A percentile compares a stretch with the other conserved stretches of the same genome.
phyloP scores from a whole-genome alignment of 2,888 invertebrate genomes.

The Habroteleia sp. region DNA sequence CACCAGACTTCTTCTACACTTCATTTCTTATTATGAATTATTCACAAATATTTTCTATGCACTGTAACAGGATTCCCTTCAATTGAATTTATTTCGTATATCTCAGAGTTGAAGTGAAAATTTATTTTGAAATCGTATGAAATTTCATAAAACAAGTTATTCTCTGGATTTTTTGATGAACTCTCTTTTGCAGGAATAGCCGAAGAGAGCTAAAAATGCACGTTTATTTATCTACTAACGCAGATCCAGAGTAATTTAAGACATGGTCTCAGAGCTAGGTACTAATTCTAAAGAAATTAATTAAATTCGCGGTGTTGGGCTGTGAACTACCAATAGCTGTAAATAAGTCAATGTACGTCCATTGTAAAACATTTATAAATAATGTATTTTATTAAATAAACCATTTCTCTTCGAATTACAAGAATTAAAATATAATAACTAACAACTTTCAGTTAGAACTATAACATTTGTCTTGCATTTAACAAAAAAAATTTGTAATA shows the following conservation, averaged over 20 bases:
- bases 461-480: too few relatives aligned
- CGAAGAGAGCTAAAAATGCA: conserved; percentile 71
- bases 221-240: conserved; percentile 73
- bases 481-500: too few relatives aligned
- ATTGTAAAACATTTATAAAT: conserved; percentile 7
- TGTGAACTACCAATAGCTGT: conserved; percentile 21
- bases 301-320: conserved; percentile 39
- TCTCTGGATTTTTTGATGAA: conserved; percentile 36
- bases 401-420: conserved; percentile 1
- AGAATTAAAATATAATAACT: too few relatives aligned
- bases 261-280: conserved; percentile 70
- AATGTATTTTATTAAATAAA: not conserved
- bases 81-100: too few relatives aligned
- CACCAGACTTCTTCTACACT: not conserved
- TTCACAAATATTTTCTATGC: not conserved
- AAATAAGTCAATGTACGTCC: conserved; percentile 30
- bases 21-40: not conserved
- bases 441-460: too few relatives aligned
- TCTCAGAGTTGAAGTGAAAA: too few relatives aligned
- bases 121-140: too few relatives aligned
- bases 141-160: conserved; percentile 14
- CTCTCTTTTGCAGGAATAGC: conserved; percentile 73
- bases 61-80: too few relatives aligned
- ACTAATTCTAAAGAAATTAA: conserved; percentile 62
- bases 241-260: conserved; percentile 72